phyloP scores from a whole-genome alignment of 2,797 vertebrate genomes.

The Sebastes vulpes region DNA sequence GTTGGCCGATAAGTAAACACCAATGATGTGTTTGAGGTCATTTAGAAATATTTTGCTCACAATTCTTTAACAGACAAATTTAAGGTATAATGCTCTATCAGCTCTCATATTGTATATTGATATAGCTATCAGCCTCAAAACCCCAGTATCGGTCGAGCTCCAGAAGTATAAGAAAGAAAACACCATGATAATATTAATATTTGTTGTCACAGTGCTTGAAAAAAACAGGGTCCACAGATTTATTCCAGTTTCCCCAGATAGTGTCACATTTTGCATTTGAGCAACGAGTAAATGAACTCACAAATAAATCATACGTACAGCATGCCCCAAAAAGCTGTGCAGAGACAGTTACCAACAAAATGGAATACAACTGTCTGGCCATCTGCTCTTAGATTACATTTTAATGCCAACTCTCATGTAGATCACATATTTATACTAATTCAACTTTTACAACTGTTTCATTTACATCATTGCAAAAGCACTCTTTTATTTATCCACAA shows the following conservation, averaged over 20 bases:
- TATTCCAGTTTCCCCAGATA: background rate
- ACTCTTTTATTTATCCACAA: background rate
- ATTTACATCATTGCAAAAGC: background rate
- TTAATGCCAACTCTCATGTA: background rate
- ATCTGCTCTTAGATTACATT: constrained; percentile 16
- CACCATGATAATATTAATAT: background rate
- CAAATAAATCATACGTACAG: background rate
- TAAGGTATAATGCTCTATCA: background rate
- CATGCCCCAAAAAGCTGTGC: background rate
- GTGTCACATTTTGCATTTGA: background rate
- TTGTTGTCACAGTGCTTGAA: background rate
- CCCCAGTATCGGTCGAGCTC: background rate
- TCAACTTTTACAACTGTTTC: background rate
- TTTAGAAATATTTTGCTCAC: background rate
- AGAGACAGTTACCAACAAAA: constrained; percentile 1
- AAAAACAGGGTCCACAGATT: background rate
- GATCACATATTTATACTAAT: background rate
- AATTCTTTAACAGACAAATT: background rate
- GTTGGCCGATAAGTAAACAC: background rate
- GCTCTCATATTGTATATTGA: background rate
- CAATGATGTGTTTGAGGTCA: background rate
- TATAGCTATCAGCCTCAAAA: background rate
- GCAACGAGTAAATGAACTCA: background rate
- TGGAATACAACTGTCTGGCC: background rate
- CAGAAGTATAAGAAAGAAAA: background rate